Evolutionary conservation across 2,888 invertebrate species (phyloP).

Genomic region (Acrobasis repandana): DNA sequence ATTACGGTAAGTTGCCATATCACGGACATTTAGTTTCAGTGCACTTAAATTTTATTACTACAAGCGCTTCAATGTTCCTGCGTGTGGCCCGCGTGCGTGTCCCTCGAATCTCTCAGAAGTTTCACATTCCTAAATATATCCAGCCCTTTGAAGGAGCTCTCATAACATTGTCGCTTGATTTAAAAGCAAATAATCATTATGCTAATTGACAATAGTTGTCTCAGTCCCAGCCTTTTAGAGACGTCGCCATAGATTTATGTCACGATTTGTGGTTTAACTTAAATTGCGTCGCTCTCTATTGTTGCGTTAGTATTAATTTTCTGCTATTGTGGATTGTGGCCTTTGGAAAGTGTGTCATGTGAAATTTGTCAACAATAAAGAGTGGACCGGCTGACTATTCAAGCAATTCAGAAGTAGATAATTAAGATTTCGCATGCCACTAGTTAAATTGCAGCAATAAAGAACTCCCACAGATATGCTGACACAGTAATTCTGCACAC

Average conservation of each 20-base stretch:
- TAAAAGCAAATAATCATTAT: constrained; percentile 46
- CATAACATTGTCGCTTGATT: constrained; percentile 44
- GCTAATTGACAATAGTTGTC: constrained; percentile 39
- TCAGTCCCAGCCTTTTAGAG: not conserved
- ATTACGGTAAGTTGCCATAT: constrained; percentile 8
- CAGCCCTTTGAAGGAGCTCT: constrained; percentile 39
- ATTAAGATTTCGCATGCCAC: constrained; percentile 2
- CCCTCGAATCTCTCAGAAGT: constrained; percentile 6
- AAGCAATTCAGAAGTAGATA: not conserved
- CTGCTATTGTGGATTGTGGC: not conserved
- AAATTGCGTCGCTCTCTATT: not conserved
- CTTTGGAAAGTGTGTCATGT: constrained; percentile 16
- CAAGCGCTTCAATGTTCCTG: not conserved
- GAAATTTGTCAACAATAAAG: constrained; percentile 8
- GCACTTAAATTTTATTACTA: constrained; percentile 6
- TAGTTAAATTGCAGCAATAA: constrained; percentile 7
- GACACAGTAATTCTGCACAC: constrained; percentile 11
- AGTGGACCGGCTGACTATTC: not conserved
- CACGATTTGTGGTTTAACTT: constrained; percentile 3
- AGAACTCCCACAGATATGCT: constrained; percentile 5
- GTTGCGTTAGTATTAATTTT: not conserved
- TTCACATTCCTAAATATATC: constrained; percentile 25
- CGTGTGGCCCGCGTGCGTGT: constrained; percentile 11
- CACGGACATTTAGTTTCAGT: constrained; percentile 1
- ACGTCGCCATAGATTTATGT: constrained; percentile 1